Evolutionary conservation across 2,113 vertebrate genomes (phyloP), one percentile per base, ranked within the genome.

Genomic region (Callipepla squamata): DNA sequence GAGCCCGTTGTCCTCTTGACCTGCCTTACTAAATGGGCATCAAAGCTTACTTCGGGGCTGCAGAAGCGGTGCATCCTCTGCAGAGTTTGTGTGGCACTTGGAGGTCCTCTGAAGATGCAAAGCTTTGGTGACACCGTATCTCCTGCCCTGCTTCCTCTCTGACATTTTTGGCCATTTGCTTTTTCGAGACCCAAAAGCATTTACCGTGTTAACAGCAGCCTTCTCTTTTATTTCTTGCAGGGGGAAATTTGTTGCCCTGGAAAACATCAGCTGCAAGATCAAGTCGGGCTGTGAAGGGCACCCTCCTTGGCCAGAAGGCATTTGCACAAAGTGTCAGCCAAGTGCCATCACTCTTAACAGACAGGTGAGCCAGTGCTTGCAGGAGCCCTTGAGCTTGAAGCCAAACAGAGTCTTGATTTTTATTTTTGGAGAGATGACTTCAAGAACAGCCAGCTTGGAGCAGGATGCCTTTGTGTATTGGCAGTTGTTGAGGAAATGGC

Each of bases 231-330:
- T 22, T 77, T 77, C 44, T 30, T 15, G 59, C 97, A 99, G 99
- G 95, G 99, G 99, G 58, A 99, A 99, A 55, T 99, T 99, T 96
- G 99, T 98, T 25, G 99, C 99, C 84, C 96, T 99, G 97, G 99
- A 99, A 97, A 99, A 99, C 97, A 99, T 99, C 98, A 99, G 99
- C 96, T 99, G 99, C 97, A 99, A 99, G 97, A 99, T 99, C 94
- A 99, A 99, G 93, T 99, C 99, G 0, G 99, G 99, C 30, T 99
- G 99, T 11, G 99, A 99, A 96, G 99, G 99, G 3, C 99, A 99
- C 88, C 98, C 98, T 44, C 99, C 99, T 0, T 99, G 99, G 99
- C 99, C 99, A 3, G 99, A 99, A 70, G 99, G 99, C 42, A 99
- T 99, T 97, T 99, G 99, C 93, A 99, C 99, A 16, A 99, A 99